Conservation (phyloP, 2,113 vertebrate genomes). For the Chiloscyllium plagiosum region DNA sequence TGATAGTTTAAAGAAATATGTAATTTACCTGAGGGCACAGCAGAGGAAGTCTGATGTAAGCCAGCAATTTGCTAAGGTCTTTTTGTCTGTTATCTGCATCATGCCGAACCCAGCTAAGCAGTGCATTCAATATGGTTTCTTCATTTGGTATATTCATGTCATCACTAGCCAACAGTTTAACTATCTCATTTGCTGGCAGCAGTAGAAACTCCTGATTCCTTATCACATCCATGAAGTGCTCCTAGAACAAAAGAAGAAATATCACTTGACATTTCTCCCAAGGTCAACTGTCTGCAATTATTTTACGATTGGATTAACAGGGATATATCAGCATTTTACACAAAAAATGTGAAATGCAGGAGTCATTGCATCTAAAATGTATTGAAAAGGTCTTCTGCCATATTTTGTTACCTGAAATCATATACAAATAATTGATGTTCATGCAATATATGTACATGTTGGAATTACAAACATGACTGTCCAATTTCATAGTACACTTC, state of each 20-base stretch:
- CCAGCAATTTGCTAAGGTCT: constrained; percentile 76
- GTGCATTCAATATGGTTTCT: constrained; percentile 83
- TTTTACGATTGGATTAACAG: neutral
- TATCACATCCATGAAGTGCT: constrained; percentile 92
- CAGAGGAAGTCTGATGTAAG: constrained; percentile 85
- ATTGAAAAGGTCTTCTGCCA: neutral
- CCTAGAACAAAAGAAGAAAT: constrained; percentile 56
- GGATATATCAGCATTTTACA: neutral
- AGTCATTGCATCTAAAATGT: neutral
- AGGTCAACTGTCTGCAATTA: neutral
- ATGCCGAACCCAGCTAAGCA: constrained; percentile 84
- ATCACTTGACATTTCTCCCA: neutral
- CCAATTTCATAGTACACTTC: neutral
- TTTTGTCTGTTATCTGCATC: constrained; percentile 67
- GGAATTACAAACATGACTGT: neutral
- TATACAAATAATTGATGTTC: neutral
- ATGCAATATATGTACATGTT: neutral
- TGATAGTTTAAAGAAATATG: neutral
- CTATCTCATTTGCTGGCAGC: constrained; percentile 81
- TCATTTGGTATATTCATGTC: constrained; percentile 95
- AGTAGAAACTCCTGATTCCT: constrained; percentile 91
- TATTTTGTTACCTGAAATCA: neutral
- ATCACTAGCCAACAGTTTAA: constrained; percentile 85
- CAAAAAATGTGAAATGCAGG: neutral
- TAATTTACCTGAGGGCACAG: constrained; percentile 82